Evolutionary conservation across 2,888 invertebrate genomes (phyloP), one percentile per base, ranked within the genome.

Genomic region (Malacosoma neustria): DNA sequence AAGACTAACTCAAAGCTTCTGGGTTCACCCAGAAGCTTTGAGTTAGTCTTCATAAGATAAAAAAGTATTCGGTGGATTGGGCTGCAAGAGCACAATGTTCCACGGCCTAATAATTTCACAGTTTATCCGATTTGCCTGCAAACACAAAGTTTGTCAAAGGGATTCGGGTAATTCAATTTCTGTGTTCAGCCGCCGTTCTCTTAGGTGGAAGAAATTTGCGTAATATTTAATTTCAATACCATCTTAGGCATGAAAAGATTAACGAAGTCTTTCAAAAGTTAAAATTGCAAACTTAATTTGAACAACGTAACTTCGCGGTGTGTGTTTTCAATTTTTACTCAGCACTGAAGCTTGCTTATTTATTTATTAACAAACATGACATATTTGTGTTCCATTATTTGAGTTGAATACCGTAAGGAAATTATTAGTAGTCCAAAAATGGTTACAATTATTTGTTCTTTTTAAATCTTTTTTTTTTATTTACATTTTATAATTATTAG

Each of bases 111-210:
- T 70, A 72, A 73, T 65, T 72, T 64, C 57, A 44, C 64, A 63
- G 61, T 62, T 62, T 57, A 69, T 57, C 64, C 55, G 44, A 66
- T 67, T 63, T 65, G 61, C 61, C 48, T 45, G 56, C 66, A 71
- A 73, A 73, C 69, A 70, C 56, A 51, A 74, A 75, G 61, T 74
- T 70, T 61, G 63, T 72, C 72, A 72, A 72, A 72, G 68, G 68
- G 72, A 70, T 68, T 69, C 64, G 59, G 66, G 64, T 74, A 73
- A 74, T 74, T 74, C 65, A 72, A 72, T 74, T 72, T 69, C 63
- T 57, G 62, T 71, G 72, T 72, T 72, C 69, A 60, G 52, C 58
- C 62, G 57, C 65, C 66, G 65, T 61, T 66, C 62, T 68, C 60
- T 62, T 57, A 61, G 59, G 60, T 63, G 53, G 57, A 60, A 64